Conservation (phyloP, 2,888 invertebrate species). For the Chrysomela aeneicollis region DNA sequence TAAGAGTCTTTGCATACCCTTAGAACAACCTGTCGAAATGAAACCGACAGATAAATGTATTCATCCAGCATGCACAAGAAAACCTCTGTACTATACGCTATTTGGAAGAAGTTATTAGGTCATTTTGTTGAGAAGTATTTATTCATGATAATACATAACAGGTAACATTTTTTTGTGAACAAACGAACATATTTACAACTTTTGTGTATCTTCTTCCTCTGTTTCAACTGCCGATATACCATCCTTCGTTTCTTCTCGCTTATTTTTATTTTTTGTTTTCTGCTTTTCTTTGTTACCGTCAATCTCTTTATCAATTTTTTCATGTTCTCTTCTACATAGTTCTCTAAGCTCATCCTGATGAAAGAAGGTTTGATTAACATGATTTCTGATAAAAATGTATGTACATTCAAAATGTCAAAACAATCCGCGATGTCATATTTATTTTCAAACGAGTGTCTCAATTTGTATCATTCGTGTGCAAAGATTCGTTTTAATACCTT, state of each 20-base stretch:
- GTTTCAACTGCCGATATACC: background rate
- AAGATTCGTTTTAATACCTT: too few species aligned
- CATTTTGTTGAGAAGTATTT: conserved; percentile 4
- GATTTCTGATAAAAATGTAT: background rate
- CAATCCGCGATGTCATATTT: too few species aligned
- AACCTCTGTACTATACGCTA: conserved; percentile 85
- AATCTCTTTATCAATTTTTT: conserved; percentile 37
- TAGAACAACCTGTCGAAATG: conserved; percentile 80
- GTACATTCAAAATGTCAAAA: too few species aligned
- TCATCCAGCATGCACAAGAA: conserved; percentile 81
- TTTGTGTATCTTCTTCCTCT: background rate
- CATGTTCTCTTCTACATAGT: conserved; percentile 42
- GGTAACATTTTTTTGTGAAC: conserved; percentile 22
- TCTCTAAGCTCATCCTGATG: conserved; percentile 45
- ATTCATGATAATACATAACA: conserved; percentile 10
- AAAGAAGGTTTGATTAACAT: background rate
- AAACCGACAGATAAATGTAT: conserved; percentile 78
- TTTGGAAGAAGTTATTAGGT: conserved; percentile 94
- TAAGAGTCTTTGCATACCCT: conserved; percentile 97
- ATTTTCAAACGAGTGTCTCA: too few species aligned
- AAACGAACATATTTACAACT: conserved; percentile 2
- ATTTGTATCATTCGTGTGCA: too few species aligned
- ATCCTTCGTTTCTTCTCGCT: background rate
- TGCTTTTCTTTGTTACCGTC: conserved; percentile 10
- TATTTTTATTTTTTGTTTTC: conserved; percentile 2